Percentiles rank a stretch among this genome's conserved stretches.
Conservation (phyloP, 2,888 invertebrate species). For the Drosophila gaucha region DNA sequence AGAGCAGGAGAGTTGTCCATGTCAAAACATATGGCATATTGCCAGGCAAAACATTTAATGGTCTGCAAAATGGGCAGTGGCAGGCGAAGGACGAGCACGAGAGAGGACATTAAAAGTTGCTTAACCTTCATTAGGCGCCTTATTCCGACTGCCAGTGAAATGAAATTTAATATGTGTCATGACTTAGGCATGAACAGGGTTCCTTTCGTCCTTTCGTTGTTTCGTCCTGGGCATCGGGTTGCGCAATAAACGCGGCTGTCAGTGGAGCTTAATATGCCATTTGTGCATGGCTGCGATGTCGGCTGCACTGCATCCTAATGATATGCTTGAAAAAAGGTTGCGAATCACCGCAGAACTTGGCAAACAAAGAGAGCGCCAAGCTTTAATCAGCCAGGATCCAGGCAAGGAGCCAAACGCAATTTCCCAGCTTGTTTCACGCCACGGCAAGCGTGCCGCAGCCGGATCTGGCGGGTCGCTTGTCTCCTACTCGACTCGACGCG, state of each 20-base stretch:
- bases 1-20: slow-evolving; percentile 50
- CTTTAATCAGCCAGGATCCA: slow-evolving; percentile 56
- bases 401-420: slow-evolving; percentile 48
- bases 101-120: slow-evolving; percentile 77
- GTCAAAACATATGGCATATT: slow-evolving; percentile 76
- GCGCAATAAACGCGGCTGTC: slow-evolving; percentile 61
- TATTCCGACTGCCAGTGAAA: slow-evolving; percentile 58
- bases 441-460: slow-evolving; percentile 22
- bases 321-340: slow-evolving; percentile 67
- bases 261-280: slow-evolving; percentile 70
- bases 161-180: slow-evolving; percentile 77
- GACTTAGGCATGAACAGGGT: slow-evolving; percentile 28
- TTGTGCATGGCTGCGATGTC: slow-evolving; percentile 56
- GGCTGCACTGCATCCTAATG: slow-evolving; percentile 71
- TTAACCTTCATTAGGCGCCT: slow-evolving; percentile 76
- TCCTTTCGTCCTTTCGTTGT: neutral
- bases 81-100: slow-evolving; percentile 21
- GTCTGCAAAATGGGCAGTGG: slow-evolving; percentile 72
- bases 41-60: slow-evolving; percentile 80
- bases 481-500: slow-evolving; percentile 9
- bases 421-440: slow-evolving; percentile 62
- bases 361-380: slow-evolving; percentile 47
- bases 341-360: slow-evolving; percentile 72
- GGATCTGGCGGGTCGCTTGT: slow-evolving; percentile 10
- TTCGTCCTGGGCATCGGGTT: slow-evolving; percentile 37